Evolutionary conservation across 2,797 vertebrate species (phyloP).

Genomic region (Brachyalestes nurse): DNA sequence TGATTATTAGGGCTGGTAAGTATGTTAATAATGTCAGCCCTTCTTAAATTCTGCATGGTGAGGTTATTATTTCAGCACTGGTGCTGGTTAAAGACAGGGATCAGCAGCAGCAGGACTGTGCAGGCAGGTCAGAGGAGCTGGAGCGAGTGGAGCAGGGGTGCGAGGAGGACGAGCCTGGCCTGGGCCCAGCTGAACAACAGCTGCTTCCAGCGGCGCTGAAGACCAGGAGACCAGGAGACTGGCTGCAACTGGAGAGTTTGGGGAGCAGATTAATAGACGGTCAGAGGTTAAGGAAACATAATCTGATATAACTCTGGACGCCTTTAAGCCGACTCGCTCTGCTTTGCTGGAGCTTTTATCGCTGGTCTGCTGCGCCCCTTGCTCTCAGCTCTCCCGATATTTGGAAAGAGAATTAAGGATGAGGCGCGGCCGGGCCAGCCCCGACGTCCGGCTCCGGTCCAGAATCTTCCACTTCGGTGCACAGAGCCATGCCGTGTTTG

Average conservation of each 20-base stretch:
- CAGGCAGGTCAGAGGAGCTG: conserved; percentile 8
- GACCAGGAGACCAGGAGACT: conserved; percentile 28
- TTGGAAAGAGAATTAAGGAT: conserved; percentile 44
- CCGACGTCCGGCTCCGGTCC: conserved; percentile 36
- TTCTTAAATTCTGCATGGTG: no score
- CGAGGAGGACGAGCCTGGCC: conserved; percentile 18
- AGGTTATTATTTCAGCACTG: no score
- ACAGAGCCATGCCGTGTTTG: conserved; percentile 22
- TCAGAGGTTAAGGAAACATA: conserved; percentile 60
- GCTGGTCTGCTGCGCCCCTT: conserved; percentile 25
- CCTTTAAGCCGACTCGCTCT: conserved; percentile 43
- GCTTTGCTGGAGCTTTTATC: conserved; percentile 41
- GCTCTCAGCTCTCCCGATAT: conserved; percentile 41
- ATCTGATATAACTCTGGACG: conserved; percentile 55
- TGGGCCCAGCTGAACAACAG: conserved; percentile 57
- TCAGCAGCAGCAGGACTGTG: conserved; percentile 46
- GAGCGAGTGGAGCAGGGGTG: conserved; percentile 38
- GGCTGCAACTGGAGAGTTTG: conserved; percentile 52
- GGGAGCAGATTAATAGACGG: conserved; percentile 59
- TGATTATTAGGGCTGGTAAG: no score
- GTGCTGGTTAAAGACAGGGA: conserved; percentile 9
- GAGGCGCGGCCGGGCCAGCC: conserved; percentile 10
- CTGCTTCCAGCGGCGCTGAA: conserved; percentile 52
- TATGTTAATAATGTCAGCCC: no score
- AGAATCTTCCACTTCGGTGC: conserved; percentile 40